phyloP scores from a whole-genome alignment of 2,888 invertebrate species.

The Lasioglossum lativentre region DNA sequence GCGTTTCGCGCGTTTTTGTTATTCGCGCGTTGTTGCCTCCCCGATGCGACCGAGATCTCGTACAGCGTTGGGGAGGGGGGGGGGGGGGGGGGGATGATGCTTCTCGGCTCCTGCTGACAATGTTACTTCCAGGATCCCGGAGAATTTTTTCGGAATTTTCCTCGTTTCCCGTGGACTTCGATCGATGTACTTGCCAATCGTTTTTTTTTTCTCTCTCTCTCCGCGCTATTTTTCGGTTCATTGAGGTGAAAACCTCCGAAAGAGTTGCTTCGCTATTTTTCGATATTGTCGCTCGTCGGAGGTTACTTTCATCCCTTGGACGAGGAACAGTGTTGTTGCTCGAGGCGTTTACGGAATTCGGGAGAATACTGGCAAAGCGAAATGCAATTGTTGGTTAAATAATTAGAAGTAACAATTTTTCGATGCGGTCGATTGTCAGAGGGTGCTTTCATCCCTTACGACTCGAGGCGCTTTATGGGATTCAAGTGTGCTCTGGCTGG shows the following conservation, averaged over 20 bases:
- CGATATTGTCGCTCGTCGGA: background rate
- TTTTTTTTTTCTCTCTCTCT: background rate
- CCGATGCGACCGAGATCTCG: background rate
- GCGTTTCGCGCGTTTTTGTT: constrained; percentile 3
- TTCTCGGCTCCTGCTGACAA: background rate
- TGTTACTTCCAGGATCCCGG: background rate
- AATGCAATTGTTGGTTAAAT: too few species aligned
- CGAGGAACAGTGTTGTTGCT: background rate
- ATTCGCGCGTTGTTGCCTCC: background rate
- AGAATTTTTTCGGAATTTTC: background rate
- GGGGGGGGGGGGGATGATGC: background rate
- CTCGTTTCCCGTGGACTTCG: background rate
- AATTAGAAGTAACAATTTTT: too few species aligned
- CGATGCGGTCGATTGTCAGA: too few species aligned
- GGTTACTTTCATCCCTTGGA: background rate
- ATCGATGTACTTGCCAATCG: background rate
- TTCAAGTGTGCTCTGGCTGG: background rate
- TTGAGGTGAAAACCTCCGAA: background rate
- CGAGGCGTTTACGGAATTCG: background rate
- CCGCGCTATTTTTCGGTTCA: background rate
- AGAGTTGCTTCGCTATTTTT: background rate
- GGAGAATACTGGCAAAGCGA: too few species aligned
- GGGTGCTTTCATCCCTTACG: too few species aligned
- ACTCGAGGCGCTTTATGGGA: background rate
- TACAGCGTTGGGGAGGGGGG: background rate